Evolutionary conservation across 2,797 vertebrate species (phyloP), one percentile per base, ranked within the genome.

Genomic region (Periparus ater): DNA sequence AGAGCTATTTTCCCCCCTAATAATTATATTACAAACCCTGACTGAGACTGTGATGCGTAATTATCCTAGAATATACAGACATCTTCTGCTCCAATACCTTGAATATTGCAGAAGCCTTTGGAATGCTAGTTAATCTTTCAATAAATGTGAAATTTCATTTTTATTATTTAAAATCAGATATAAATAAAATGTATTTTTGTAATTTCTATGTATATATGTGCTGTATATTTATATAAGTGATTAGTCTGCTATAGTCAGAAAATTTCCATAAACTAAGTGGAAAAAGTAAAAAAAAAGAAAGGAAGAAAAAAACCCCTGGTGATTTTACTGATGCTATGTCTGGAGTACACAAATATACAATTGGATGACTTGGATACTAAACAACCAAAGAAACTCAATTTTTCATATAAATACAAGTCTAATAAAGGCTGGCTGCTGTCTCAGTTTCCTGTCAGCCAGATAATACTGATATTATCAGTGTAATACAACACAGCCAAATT

Each of bases 171-270:
- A 97, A 97, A 96, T 97, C 96, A 96, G 94, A 97, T 97, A 97
- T 98, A 98, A 98, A 98, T 98, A 98, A 98, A 97, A 98, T 97
- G 97, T 98, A 98, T 98, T 98, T 98, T 98, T 98, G 96, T 98
- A 98, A 98, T 97, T 95, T 96, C 86, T 96, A 38, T 97, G 96
- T 98, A 97, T 89, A 97, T 98, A 98, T 94, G 96, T 98, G 97
- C 95, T 98, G 97, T 98, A 98, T 98, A 97, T 98, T 98, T 97
- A 93, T 98, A 97, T 76, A 85, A 89, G 96, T 92, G 95, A 96
- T 94, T 96, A 93, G 80, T 93, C 93, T 95, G 83, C 89, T 94
- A 55, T 89, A 93, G 89, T 92, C 78, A 95, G 48, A 97, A 97
- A 92, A 95, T 75, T 93, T 96, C 82, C 87, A 80, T 84, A 86